Evolutionary conservation across 2,888 invertebrate genomes (phyloP).

Genomic region (Girardia tigrina): DNA sequence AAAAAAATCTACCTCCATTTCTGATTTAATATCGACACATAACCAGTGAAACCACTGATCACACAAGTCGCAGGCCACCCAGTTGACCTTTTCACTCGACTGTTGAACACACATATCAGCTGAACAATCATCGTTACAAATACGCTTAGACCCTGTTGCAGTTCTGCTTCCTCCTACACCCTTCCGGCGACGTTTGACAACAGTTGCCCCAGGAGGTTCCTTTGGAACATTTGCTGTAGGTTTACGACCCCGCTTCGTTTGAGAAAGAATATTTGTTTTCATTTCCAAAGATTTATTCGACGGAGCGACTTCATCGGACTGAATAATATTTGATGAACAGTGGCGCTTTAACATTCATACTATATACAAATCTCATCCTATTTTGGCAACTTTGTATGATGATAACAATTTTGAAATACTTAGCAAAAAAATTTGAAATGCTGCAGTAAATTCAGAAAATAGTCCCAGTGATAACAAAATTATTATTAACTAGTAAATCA

Average conservation of each 20-base stretch:
- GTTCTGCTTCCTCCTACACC: not conserved
- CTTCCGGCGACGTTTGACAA: not conserved
- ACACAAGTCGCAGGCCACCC: not conserved
- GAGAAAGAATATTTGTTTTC: not conserved
- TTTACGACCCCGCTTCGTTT: not conserved
- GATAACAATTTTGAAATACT: too few species aligned
- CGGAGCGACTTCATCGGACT: not conserved
- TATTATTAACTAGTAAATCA: too few species aligned
- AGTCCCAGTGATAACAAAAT: too few species aligned
- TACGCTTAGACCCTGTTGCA: not conserved
- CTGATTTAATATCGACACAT: slow-evolving; percentile 13
- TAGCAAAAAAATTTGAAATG: too few species aligned
- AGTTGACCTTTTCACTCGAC: slow-evolving; percentile 4
- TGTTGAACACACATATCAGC: slow-evolving; percentile 23
- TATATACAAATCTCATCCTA: too few species aligned
- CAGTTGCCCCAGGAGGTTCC: not conserved
- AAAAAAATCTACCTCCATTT: not conserved
- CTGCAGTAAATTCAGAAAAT: too few species aligned
- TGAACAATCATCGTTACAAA: slow-evolving; percentile 9
- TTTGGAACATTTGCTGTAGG: not conserved
- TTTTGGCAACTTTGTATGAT: too few species aligned
- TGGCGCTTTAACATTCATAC: too few species aligned
- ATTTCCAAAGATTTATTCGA: slow-evolving; percentile 4
- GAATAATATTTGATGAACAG: too few species aligned
- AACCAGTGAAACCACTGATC: slow-evolving; percentile 16